These are phyloP conservation scores for Ciconia stormi DNA, from an alignment of 2,113 vertebrate species.

Conservation along the genomic window DNA sequence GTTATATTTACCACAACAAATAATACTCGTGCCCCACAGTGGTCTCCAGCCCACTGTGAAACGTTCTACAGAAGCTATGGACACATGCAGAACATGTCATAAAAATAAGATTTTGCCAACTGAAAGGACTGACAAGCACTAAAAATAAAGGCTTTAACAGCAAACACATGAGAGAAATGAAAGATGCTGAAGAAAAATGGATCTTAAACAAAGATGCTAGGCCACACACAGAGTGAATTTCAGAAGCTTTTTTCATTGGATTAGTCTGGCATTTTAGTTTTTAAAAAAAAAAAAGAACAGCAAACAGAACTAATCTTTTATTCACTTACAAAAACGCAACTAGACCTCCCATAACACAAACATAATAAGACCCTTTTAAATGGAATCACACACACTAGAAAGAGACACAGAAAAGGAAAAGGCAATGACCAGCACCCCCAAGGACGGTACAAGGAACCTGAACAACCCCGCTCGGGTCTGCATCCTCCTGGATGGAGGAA, in stretches of 20 bases:
- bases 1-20: not conserved
- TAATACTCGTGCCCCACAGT: rapidly evolving
- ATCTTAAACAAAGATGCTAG: not conserved
- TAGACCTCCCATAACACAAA: not conserved
- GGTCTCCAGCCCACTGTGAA: not conserved
- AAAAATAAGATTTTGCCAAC: not conserved
- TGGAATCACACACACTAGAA: not conserved
- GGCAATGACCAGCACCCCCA: not conserved
- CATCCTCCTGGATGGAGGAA: rapidly evolving
- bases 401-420: not conserved
- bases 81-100: not conserved
- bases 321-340: not conserved
- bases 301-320: not conserved
- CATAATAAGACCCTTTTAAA: not conserved
- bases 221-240: not conserved
- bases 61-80: not conserved
- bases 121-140: not conserved
- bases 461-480: not conserved
- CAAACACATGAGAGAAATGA: not conserved
- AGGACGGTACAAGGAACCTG: not conserved
- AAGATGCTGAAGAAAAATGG: not conserved
- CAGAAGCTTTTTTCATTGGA: not conserved
- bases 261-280: not conserved
- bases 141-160: not conserved
- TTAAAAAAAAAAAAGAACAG: not conserved